These are phyloP conservation scores for Pristionchus fissidentatus DNA, from an alignment of 2,888 invertebrate genomes.

Conservation along the genomic window DNA sequence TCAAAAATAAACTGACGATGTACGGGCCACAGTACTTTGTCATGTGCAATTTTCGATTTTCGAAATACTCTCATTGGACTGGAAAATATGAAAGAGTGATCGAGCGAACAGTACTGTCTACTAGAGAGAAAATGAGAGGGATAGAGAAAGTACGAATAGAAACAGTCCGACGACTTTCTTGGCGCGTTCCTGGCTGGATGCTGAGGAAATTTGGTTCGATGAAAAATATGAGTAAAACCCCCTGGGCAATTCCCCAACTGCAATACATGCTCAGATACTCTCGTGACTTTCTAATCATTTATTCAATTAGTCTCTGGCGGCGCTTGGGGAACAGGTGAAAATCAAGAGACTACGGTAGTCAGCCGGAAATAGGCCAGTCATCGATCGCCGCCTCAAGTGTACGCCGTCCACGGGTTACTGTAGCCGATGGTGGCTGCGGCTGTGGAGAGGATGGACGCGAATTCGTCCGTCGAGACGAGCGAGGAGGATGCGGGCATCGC, in stretches of 20 bases:
- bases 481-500: background rate
- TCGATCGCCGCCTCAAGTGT: conserved; percentile 9
- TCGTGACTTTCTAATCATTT: background rate
- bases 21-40: too few relatives aligned
- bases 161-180: too few relatives aligned
- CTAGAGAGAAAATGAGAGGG: too few relatives aligned
- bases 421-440: conserved; percentile 44
- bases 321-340: conserved; percentile 9
- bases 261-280: background rate
- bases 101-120: too few relatives aligned
- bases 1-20: background rate
- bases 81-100: too few relatives aligned
- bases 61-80: too few relatives aligned
- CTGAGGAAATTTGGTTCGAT: too few relatives aligned
- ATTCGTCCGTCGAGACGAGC: background rate
- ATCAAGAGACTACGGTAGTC: background rate
- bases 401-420: conserved; percentile 44
- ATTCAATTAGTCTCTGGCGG: background rate
- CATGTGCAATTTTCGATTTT: too few relatives aligned
- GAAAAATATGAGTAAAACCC: too few relatives aligned
- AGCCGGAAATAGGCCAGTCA: background rate
- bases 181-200: too few relatives aligned
- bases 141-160: too few relatives aligned
- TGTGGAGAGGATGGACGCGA: conserved; percentile 43
- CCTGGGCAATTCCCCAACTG: background rate